Percentiles rank a stretch among this genome's conserved stretches.
These are phyloP conservation scores for Malurus splendens DNA, from an alignment of 2,797 vertebrate species.

Conservation along the genomic window DNA sequence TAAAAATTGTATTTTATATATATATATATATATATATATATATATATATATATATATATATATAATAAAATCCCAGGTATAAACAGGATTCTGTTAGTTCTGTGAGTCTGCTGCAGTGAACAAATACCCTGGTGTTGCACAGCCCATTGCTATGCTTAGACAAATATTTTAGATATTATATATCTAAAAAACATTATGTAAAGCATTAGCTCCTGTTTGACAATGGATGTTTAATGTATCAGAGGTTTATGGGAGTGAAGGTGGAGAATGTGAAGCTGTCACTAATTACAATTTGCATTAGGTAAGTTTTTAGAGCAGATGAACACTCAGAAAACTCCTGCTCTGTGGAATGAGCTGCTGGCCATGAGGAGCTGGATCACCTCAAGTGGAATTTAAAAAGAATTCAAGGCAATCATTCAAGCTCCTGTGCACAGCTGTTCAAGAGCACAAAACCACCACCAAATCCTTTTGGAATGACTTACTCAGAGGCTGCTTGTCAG, in stretches of 20 bases:
- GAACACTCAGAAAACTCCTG: background rate
- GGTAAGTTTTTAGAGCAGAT: background rate
- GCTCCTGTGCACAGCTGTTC: background rate
- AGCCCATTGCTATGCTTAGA: background rate
- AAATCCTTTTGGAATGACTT: conserved; percentile 59
- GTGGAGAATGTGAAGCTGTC: background rate
- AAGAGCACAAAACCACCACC: background rate
- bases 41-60: too few species aligned
- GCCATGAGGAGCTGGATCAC: background rate
- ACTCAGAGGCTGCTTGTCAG: conserved; percentile 91
- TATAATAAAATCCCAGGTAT: background rate
- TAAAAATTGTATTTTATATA: too few species aligned
- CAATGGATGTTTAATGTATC: background rate
- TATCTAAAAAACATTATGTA: background rate
- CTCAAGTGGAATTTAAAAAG: background rate
- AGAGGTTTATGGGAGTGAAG: background rate
- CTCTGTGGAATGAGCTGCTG: background rate
- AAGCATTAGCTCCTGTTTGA: background rate
- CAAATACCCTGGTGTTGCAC: accelerated
- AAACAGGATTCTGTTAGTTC: background rate
- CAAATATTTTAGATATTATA: background rate
- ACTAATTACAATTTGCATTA: background rate
- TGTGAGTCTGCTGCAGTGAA: background rate
- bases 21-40: too few species aligned
- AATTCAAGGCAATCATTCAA: background rate